Evolutionary conservation across 2,888 invertebrate species (phyloP).

Genomic region (Scelioninae gen. 2): DNA sequence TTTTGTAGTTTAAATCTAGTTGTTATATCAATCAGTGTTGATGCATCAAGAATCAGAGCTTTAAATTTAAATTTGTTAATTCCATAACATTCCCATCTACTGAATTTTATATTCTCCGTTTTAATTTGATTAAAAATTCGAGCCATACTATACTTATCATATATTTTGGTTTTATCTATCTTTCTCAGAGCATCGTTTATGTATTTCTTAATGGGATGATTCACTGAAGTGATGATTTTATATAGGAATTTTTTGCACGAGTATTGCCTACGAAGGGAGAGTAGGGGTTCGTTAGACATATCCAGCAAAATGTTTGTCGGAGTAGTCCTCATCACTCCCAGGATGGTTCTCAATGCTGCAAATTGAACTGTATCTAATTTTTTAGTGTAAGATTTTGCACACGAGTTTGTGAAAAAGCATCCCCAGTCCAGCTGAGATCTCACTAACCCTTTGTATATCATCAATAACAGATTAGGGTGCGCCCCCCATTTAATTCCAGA

Average conservation of each 20-base stretch:
- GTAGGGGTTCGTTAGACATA: background rate
- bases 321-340: conserved; percentile 1
- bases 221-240: background rate
- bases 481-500: conserved; percentile 1
- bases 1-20: background rate
- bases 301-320: background rate
- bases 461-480: background rate
- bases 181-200: too few relatives aligned
- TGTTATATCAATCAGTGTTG: too few relatives aligned
- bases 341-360: background rate
- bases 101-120: too few relatives aligned
- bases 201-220: too few relatives aligned
- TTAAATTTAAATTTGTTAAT: too few relatives aligned
- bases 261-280: background rate
- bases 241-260: background rate
- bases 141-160: too few relatives aligned
- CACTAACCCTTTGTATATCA: background rate
- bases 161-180: too few relatives aligned
- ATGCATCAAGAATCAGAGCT: too few relatives aligned
- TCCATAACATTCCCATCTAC: too few relatives aligned
- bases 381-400: background rate
- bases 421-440: conserved; percentile 9
- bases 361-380: background rate
- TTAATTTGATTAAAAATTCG: too few relatives aligned
- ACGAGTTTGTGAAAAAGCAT: background rate